Conservation (phyloP, 2,113 vertebrate species). For the Epinephelus lanceolatus region DNA sequence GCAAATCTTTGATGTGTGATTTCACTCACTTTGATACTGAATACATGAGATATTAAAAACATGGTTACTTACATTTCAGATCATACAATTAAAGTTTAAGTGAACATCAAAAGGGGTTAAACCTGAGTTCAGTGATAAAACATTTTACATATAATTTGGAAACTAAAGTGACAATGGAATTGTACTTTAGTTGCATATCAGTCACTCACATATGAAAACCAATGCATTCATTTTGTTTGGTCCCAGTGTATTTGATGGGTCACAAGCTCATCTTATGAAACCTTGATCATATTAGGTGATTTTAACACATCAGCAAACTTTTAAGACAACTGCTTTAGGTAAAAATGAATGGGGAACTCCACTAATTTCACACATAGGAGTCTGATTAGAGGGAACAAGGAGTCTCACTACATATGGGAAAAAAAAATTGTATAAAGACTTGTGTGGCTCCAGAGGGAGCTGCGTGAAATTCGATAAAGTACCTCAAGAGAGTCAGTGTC, state of each 20-base stretch:
- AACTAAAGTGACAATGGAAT: neutral
- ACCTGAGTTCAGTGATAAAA: neutral
- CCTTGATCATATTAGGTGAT: neutral
- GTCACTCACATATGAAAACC: neutral
- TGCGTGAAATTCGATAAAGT: neutral
- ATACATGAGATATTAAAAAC: neutral
- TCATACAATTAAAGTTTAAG: neutral
- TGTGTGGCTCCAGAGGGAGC: neutral
- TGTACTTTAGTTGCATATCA: neutral
- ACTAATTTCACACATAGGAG: neutral
- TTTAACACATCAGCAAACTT: too few species aligned
- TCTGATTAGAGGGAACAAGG: neutral
- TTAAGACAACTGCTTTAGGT: too few species aligned
- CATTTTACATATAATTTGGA: neutral
- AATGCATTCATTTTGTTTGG: neutral
- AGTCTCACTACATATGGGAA: neutral
- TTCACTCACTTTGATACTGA: neutral
- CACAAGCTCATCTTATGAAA: neutral
- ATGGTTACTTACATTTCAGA: neutral
- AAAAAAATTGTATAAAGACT: too few species aligned
- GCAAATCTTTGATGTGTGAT: neutral
- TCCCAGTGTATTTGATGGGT: neutral
- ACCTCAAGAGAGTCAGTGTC: neutral
- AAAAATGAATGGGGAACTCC: too few species aligned
- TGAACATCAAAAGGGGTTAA: neutral